Conservation (phyloP, 53 echinoderm and acorn worm species). For the Actinopyga echinites region DNA sequence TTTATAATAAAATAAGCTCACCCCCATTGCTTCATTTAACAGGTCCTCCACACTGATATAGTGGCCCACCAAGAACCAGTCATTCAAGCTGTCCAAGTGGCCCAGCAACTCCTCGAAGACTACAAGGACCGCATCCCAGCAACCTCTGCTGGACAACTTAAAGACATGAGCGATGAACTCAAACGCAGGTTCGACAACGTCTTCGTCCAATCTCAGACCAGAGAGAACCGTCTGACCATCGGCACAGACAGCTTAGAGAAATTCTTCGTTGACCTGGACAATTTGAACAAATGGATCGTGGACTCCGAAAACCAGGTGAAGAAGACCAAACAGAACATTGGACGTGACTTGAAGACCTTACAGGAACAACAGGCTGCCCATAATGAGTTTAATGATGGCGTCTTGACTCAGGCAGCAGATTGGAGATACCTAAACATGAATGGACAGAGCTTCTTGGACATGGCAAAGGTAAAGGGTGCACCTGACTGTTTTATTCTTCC, state of each 20-base stretch:
- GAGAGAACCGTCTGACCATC: conserved; percentile 77
- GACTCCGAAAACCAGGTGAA: conserved; percentile 33
- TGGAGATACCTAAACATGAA: conserved; percentile 93
- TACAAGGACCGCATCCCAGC: conserved; percentile 66
- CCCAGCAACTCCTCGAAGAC: conserved; percentile 80
- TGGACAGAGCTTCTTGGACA: conserved; percentile 83
- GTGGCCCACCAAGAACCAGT: conserved; percentile 88
- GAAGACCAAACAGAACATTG: conserved; percentile 54
- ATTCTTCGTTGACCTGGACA: conserved; percentile 53
- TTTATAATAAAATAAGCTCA: too few species aligned
- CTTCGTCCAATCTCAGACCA: conserved; percentile 88
- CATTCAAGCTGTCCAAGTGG: conserved; percentile 72
- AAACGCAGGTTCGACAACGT: conserved; percentile 83
- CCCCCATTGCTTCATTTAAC: neutral
- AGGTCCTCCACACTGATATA: conserved; percentile 84
- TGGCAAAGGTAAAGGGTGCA: conserved; percentile 64
- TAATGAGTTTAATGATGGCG: conserved; percentile 74
- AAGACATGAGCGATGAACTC: conserved; percentile 79
- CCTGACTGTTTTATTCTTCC: too few species aligned
- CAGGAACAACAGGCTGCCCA: conserved; percentile 72
- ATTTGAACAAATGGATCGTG: conserved; percentile 35
- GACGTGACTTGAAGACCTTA: conserved; percentile 71
- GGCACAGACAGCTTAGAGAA: conserved; percentile 79
- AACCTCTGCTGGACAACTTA: conserved; percentile 69
- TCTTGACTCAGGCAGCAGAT: conserved; percentile 83